phyloP scores from a whole-genome alignment of 2,888 invertebrate species.

The Nephrotoma flavescens region DNA sequence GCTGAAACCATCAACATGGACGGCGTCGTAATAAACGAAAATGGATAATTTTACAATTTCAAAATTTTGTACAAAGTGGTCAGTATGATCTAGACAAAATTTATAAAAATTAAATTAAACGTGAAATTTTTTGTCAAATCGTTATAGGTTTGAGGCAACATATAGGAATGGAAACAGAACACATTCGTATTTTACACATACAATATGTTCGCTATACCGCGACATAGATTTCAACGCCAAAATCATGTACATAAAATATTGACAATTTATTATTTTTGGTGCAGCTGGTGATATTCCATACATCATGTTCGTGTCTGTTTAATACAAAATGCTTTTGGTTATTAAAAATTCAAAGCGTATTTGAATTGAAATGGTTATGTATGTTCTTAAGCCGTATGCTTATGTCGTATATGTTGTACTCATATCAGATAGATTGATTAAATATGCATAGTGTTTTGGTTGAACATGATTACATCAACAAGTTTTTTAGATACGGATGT shows the following conservation, averaged over 20 bases:
- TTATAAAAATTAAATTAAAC: background rate
- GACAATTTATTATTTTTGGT: background rate
- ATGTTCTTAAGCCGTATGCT: too few species aligned
- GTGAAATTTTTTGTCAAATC: background rate
- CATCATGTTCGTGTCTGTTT: background rate
- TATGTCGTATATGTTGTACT: too few species aligned
- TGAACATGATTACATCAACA: too few species aligned
- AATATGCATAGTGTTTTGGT: too few species aligned
- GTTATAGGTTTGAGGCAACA: background rate
- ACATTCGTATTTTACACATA: background rate
- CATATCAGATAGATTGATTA: too few species aligned
- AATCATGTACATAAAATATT: background rate
- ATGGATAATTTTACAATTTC: too few species aligned
- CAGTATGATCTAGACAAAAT: too few species aligned
- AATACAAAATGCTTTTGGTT: background rate
- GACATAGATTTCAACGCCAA: background rate
- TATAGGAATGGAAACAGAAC: too few species aligned
- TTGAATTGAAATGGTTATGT: background rate
- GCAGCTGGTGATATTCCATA: background rate
- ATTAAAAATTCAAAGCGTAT: background rate
- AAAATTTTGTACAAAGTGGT: too few species aligned
- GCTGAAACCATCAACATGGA: too few species aligned
- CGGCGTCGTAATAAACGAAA: too few species aligned
- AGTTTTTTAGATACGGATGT: too few species aligned
- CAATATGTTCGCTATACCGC: background rate